phyloP scores from a whole-genome alignment of 2,797 vertebrate species.

The Acrossocheilus wenchowensis region DNA sequence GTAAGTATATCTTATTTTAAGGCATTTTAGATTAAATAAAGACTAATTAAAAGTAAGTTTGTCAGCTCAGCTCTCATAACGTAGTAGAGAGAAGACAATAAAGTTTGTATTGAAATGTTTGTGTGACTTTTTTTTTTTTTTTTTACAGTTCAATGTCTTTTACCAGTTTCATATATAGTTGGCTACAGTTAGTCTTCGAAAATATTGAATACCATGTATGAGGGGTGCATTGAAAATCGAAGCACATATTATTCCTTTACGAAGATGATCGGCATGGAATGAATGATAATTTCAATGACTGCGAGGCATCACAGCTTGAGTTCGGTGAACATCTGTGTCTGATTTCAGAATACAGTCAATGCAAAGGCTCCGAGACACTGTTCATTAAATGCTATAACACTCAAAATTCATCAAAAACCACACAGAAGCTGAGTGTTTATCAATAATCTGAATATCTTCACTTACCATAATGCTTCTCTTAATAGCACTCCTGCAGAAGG shows the following conservation, averaged over 20 bases:
- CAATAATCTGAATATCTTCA: neutral
- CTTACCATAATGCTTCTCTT: neutral
- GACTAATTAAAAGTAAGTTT: neutral
- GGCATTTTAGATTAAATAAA: neutral
- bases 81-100: neutral
- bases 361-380: neutral
- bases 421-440: constrained; percentile 1
- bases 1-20: no score
- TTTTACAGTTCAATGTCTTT: neutral
- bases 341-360: neutral
- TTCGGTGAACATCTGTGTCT: constrained; percentile 17
- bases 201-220: neutral
- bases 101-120: neutral
- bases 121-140: neutral
- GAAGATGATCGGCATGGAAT: neutral
- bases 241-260: neutral
- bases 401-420: neutral
- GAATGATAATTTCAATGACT: neutral
- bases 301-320: neutral
- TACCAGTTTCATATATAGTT: neutral
- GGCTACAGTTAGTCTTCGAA: neutral
- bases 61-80: neutral
- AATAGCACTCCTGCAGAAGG: neutral
- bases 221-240: neutral
- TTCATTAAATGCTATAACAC: constrained; percentile 6